Base-by-base conservation (phyloP, 2,113 vertebrate species). In the Tor tambroides region DNA sequence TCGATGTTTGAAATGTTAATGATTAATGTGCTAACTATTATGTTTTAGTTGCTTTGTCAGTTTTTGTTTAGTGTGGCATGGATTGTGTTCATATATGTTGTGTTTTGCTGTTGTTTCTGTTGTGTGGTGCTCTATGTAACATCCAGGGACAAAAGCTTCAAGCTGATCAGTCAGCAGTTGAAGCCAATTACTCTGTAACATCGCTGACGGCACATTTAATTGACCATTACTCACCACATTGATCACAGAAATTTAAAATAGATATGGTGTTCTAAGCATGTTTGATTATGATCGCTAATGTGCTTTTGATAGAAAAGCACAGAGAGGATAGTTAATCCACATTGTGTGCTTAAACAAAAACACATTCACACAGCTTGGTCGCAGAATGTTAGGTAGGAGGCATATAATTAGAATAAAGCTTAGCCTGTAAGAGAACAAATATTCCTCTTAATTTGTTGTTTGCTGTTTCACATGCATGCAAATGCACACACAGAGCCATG, bases 51-150 rank as follows among this genome's bases (percentile, higher is more conserved):
- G 21, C 56, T 61, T 65, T 69, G 79, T 81, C 49, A 56, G 51
- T 15, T 11, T 84, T 83, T 83, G 65, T 71, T 83, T 65, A 71
- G 17, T 54, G 75, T 79, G 61, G 86, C 86, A 87, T 84, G 86
- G 72, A 32, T 59, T 63, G 35, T 87, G 43, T 72, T 83, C 76
- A 26, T n/a, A n/a, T 91, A 88, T 91, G 41, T 91, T 77, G 87
- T 91, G 38, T 90, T 71, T 87, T 80, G 85, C 79, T 83, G 51
- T 83, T n/a, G 84, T 80, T 90, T 71, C 10, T 19, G 30, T 87
- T 28, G n/a, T 46, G 43, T 76, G 30, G 23, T 71, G 19, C 28
- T 69, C 49, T 56, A 65, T 87, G 86, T 87, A 79, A 87, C 81
- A 78, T 87, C 86, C 86, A 84, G 86, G 86, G 81, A 86, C 82